Evolutionary conservation across 2,888 invertebrate species (phyloP), one percentile per base, ranked within the genome.

Genomic region (Uloborus plumipes): DNA sequence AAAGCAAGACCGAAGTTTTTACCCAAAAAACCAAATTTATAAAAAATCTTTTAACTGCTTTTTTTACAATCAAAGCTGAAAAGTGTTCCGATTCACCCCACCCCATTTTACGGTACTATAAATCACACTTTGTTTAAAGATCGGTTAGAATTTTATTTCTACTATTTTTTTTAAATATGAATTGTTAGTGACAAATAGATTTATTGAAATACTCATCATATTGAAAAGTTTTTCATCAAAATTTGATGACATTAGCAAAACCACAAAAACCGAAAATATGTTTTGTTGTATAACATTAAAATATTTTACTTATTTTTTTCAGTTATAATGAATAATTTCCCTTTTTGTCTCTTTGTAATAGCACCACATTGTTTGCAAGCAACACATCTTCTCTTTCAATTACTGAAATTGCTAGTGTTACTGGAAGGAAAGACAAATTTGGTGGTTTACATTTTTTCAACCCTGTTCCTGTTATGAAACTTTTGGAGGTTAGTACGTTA

Each of bases 401-500:
- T 86, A 91, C 91, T 82, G 95, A 95, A 87, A 96, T 97, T 87
- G 93, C 94, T 0, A 91, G 92, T 13, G 91, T 93, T 6, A 93
- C 94, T 2, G 92, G 93, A 78, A 91, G 95, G 87, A 88, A 89
- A 86, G 91, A 91, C 85, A 91, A 92, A 86, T 95, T 95, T 89
- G 95, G 94, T 20, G 96, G 96, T 0, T 91, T 96, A 53, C 96
- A 97, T 89, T 97, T 97, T 89, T 97, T 97, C 90, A 96, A 96
- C 89, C 96, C 96, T 0, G 96, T 95, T 0, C 95, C 96, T 0
- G 91, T 96, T 67, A 96, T 97, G 96, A 94, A 94, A 87, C 91
- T 97, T 0, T 89, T 97, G 26, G 97, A 97, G 90, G 92, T 92
- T 85, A 85, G 84, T 67, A 18, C 9, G 3, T 39, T 39, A 4